Evolutionary conservation across 2,888 invertebrate genomes (phyloP), one percentile per base, ranked within the genome.

Genomic region (Drosophila barbarae): DNA sequence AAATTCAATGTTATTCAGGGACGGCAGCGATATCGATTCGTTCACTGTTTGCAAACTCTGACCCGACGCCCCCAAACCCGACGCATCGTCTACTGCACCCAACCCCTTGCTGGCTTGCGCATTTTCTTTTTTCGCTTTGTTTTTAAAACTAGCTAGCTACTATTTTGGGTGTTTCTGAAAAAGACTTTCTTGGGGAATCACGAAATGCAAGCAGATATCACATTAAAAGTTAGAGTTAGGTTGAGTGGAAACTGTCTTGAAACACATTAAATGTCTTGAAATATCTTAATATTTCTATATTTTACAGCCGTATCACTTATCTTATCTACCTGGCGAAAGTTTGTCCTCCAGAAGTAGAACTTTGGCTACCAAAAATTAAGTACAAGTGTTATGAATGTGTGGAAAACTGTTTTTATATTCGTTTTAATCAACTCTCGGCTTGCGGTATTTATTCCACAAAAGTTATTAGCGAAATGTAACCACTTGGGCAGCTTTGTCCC

Each of bases 21-120:
- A 52, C 66, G 53, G 42, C 49, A 59, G 32, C 57, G 44, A 68
- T 80, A 77, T 77, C 77, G 77, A 77, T 77, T 84, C 44, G 61
- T 15, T 42, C 21, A 53, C 49, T 18, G 50, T 47, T 30, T 54
- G 49, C 61, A 61, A 58, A 61, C 58, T 60, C 18, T 61, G 35
- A 61, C 44, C 39, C 23, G 61, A 36, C 66, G 53, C 38, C 21
- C 15, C 21, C 54, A 15, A 6, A 21, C 12, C 13, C 32, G 32
- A 32, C 49, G 47, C 34, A 50, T 30, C 2, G 28, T 8, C 18
- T 18, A 18, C n/a, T 46, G 53, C 54, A 44, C 44, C 28, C 38
- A 38, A 30, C 44, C 61, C 44, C 38, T 13, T 2, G 7, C 5
- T 23, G 13, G 21, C 23, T 46, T 49, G 30, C 28, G 49, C 30